Percentiles rank a stretch among this genome's conserved stretches.
phyloP scores from a whole-genome alignment of 2,113 vertebrate genomes.

The Cyanoramphus novaezelandiae region DNA sequence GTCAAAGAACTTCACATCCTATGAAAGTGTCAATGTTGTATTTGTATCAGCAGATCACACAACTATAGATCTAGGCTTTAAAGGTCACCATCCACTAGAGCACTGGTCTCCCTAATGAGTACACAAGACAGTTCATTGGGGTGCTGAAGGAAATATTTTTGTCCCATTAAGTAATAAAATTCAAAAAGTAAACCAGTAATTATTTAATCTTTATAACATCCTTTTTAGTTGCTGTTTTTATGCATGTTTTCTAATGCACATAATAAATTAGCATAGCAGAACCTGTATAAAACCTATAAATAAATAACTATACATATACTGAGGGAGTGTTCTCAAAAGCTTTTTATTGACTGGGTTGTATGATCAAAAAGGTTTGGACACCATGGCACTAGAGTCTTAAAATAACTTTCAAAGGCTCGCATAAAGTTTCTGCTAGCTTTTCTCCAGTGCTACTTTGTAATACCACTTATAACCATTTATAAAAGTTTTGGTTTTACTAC shows the following conservation, averaged over 20 bases:
- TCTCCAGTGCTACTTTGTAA: not conserved
- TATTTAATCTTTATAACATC: not conserved
- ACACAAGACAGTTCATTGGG: not conserved
- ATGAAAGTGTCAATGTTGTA: not conserved
- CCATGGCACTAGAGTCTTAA: not conserved
- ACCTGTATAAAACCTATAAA: not conserved
- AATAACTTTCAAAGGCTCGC: not conserved
- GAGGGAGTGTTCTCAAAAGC: not conserved
- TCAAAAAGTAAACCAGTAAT: not conserved
- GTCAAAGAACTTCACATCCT: not conserved
- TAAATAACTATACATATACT: not conserved
- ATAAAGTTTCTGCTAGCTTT: not conserved
- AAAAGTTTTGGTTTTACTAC: not conserved
- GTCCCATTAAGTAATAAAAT: not conserved
- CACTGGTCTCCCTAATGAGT: not conserved
- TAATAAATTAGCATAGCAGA: not conserved
- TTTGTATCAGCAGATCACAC: not conserved
- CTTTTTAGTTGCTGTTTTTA: not conserved
- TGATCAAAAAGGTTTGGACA: not conserved
- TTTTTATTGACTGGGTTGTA: not conserved
- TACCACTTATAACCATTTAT: not conserved
- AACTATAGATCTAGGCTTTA: not conserved
- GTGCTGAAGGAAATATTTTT: not conserved
- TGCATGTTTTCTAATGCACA: not conserved
- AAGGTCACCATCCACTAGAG: not conserved